phyloP scores from a whole-genome alignment of 2,797 vertebrate species.

The Macrochelys suwanniensis region DNA sequence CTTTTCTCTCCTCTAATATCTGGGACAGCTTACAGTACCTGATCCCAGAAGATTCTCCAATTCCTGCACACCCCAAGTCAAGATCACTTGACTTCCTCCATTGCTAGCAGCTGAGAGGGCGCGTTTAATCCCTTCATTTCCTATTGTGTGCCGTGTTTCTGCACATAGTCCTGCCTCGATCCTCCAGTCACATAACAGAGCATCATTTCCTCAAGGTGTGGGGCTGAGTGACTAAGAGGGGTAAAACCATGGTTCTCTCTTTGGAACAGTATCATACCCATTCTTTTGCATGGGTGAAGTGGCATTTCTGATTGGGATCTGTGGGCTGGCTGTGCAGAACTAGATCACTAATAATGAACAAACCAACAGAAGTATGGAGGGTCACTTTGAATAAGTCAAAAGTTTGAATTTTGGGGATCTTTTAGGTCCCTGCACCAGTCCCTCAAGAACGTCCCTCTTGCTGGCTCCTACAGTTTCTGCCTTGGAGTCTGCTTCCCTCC shows the following conservation, averaged over 20 bases:
- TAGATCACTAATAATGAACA: not conserved
- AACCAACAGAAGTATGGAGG: not conserved
- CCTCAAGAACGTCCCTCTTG: not conserved
- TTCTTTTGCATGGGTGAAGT: not conserved
- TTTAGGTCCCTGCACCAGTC: not conserved
- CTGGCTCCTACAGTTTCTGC: not conserved
- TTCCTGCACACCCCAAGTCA: not conserved
- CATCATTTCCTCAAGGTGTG: not conserved
- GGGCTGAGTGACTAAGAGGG: not conserved
- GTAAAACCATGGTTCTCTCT: not conserved
- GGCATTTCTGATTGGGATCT: not conserved
- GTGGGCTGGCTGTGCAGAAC: not conserved
- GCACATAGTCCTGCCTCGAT: not conserved
- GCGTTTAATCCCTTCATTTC: not conserved
- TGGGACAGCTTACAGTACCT: not conserved
- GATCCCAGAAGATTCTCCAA: not conserved
- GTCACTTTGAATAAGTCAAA: not conserved
- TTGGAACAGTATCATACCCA: not conserved
- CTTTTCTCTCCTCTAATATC: not conserved
- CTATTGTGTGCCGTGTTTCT: fast-evolving
- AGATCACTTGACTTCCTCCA: not conserved
- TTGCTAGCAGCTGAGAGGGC: not conserved
- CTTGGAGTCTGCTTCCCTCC: not conserved
- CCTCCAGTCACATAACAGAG: not conserved
- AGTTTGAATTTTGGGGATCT: not conserved